Conservation (phyloP, 2,888 invertebrate genomes). For the Galerucella nymphaeae region DNA sequence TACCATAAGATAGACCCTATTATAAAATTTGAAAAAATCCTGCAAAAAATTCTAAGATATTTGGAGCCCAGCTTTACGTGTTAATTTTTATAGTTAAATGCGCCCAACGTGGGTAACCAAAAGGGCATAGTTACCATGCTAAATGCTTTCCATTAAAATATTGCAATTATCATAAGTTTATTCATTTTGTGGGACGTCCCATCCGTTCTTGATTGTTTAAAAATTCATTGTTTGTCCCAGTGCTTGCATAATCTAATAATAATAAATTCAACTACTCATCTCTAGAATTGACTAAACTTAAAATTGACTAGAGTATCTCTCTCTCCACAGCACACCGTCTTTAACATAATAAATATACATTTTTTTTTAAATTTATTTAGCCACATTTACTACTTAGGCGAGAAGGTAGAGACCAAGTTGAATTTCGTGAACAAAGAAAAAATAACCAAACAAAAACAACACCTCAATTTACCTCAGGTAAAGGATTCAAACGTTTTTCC, state of each 20-base stretch:
- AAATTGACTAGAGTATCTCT: conserved; percentile 65
- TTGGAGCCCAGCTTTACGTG: too few relatives aligned
- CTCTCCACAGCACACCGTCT: conserved; percentile 60
- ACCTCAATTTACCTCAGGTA: too few relatives aligned
- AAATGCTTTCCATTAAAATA: too few relatives aligned
- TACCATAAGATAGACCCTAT: too few relatives aligned
- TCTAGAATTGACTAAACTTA: conserved; percentile 66
- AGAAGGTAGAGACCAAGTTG: conserved; percentile 32
- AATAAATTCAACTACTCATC: conserved; percentile 59
- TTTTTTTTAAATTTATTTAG: conserved; percentile 54
- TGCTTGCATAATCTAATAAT: conserved; percentile 58
- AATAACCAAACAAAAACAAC: neutral
- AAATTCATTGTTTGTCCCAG: conserved; percentile 52
- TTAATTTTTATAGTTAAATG: too few relatives aligned
- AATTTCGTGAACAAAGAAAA: conserved; percentile 20
- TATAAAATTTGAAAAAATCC: too few relatives aligned
- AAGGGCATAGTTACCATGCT: too few relatives aligned
- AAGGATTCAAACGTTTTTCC: too few relatives aligned
- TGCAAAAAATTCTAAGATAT: too few relatives aligned
- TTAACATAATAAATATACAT: conserved; percentile 59
- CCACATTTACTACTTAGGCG: conserved; percentile 64
- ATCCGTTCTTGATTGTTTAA: conserved; percentile 23
- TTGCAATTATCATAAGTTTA: too few relatives aligned
- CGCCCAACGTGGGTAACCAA: too few relatives aligned
- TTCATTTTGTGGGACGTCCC: neutral